These are phyloP conservation scores for Lepus oiostolus DNA, from an alignment of 2,797 vertebrate species.

Conservation along the genomic window DNA sequence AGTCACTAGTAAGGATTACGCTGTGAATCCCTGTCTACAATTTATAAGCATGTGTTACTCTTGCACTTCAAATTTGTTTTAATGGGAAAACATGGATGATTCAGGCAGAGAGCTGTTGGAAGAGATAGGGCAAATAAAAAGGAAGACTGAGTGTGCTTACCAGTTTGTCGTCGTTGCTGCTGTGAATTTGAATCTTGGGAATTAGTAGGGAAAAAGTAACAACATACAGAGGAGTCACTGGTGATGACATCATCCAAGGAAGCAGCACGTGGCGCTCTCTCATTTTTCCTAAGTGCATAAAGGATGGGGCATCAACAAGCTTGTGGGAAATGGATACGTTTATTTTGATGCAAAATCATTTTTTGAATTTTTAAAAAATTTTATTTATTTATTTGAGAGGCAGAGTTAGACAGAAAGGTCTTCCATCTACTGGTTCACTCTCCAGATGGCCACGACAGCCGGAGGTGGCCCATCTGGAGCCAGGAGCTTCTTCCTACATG, in stretches of 20 bases:
- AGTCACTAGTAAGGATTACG: conserved; percentile 47
- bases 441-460: too few relatives aligned
- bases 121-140: conserved; percentile 45
- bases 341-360: too few relatives aligned
- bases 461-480: too few relatives aligned
- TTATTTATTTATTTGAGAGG: too few relatives aligned
- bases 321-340: too few relatives aligned
- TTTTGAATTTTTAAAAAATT: too few relatives aligned
- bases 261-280: background rate
- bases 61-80: conserved; percentile 17
- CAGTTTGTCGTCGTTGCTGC: background rate
- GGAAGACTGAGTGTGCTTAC: background rate
- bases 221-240: background rate
- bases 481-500: too few relatives aligned
- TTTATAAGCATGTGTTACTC: conserved; percentile 43
- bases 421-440: too few relatives aligned
- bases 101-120: conserved; percentile 22
- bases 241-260: background rate
- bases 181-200: conserved; percentile 42
- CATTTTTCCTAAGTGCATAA: background rate
- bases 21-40: conserved; percentile 12
- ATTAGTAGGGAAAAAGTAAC: background rate
- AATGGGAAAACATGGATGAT: conserved; percentile 18
- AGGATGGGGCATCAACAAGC: too few relatives aligned
- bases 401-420: too few relatives aligned